Evolutionary conservation across 2,888 invertebrate genomes (phyloP).

Genomic region (Sphaeridia pumilis): DNA sequence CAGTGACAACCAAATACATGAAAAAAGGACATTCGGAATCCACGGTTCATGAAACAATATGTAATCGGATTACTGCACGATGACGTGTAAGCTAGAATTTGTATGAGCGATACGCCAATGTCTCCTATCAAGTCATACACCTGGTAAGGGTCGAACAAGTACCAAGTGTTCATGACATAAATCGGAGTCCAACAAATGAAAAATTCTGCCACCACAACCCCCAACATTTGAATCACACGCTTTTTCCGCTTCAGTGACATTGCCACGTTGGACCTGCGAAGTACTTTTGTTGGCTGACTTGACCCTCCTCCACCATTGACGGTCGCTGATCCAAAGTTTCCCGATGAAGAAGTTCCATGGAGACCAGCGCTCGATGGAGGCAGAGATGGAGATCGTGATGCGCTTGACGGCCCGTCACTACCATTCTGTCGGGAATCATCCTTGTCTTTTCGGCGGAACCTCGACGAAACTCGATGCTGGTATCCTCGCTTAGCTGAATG

Average conservation of each 20-base stretch:
- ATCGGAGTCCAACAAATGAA: slow-evolving; percentile 59
- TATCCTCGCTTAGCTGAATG: slow-evolving; percentile 3
- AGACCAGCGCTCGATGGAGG: not conserved
- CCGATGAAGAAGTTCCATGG: not conserved
- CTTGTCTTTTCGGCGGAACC: slow-evolving; percentile 6
- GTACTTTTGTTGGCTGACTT: slow-evolving; percentile 2
- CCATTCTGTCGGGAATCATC: slow-evolving; percentile 7
- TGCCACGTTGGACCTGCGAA: slow-evolving; percentile 42
- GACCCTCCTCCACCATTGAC: not conserved
- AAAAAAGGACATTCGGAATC: slow-evolving; percentile 52
- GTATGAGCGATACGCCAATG: slow-evolving; percentile 46
- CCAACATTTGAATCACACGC: slow-evolving; percentile 52
- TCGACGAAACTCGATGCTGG: slow-evolving; percentile 2
- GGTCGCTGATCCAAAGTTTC: no score
- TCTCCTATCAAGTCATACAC: slow-evolving; percentile 44
- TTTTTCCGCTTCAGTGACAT: slow-evolving; percentile 43
- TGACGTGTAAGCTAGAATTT: slow-evolving; percentile 50
- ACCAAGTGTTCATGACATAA: slow-evolving; percentile 50
- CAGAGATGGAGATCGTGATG: not conserved
- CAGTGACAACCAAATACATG: slow-evolving; percentile 47
- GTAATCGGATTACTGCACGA: slow-evolving; percentile 58
- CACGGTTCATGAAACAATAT: slow-evolving; percentile 57
- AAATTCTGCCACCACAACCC: slow-evolving; percentile 50
- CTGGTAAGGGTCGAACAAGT: slow-evolving; percentile 44
- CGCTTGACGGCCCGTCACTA: not conserved